Percentiles rank a stretch among this genome's conserved stretches.
phyloP scores from a whole-genome alignment of 2,888 invertebrate genomes.

The Rotaria socialis region DNA sequence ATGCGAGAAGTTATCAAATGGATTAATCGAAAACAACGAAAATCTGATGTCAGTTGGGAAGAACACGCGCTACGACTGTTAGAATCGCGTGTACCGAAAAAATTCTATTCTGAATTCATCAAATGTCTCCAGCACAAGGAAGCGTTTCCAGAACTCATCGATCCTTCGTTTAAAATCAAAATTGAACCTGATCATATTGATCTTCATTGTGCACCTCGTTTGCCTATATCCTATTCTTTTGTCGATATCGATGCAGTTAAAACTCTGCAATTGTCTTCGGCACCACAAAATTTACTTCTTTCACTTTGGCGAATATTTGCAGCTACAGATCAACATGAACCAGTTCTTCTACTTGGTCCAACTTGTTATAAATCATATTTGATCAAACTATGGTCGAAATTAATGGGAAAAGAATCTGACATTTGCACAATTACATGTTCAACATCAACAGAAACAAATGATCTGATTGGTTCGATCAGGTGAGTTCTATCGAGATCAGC shows the following conservation, averaged over 20 bases:
- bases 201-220: not conserved
- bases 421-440: not conserved
- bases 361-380: not conserved
- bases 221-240: not conserved
- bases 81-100: not conserved
- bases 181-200: not conserved
- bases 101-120: not conserved
- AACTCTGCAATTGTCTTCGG: not conserved
- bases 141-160: not conserved
- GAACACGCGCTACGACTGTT: not conserved
- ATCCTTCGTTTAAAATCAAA: not conserved
- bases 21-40: conserved; percentile 17
- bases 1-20: conserved; percentile 28
- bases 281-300: not conserved
- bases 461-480: not conserved
- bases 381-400: not conserved
- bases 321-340: not conserved
- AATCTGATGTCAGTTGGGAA: not conserved
- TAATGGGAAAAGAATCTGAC: not conserved
- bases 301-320: not conserved
- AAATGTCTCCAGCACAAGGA: not conserved
- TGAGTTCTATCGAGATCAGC: not conserved
- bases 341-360: not conserved
- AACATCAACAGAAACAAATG: conserved; percentile 31
- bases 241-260: not conserved